Evolutionary conservation across 2,888 invertebrate species (phyloP), one percentile per base, ranked within the genome.

Genomic region (Eupithecia vulgata): DNA sequence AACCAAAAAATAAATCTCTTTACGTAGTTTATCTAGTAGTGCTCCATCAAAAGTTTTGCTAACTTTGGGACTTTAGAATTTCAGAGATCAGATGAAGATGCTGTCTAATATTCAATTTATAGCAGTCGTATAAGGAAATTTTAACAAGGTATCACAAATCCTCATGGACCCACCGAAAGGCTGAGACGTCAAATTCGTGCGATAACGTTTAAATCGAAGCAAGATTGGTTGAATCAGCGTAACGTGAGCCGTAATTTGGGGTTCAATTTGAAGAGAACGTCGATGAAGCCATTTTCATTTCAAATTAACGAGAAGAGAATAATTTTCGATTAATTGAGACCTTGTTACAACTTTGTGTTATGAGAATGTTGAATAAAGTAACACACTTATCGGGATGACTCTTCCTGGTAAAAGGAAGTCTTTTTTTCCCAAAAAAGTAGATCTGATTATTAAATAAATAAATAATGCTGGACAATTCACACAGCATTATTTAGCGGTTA

Each of bases 221-320:
- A 13, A 25, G 21, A 57, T 25, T 57, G 57, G 72, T 57, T 52
- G 70, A 75, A 70, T 70, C 70, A 70, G 69, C 75, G 75, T 59
- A 72, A 70, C 52, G 66, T 72, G 61, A 68, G 67, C 62, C 69
- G 71, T 74, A 72, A 74, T 74, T 72, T 69, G 71, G 68, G 61
- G 69, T 71, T 74, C 59, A 37, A 61, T 48, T 70, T 25, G 70
- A 40, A 67, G 34, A 57, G 61, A 37, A 71, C 59, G 59, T 61
- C 67, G 74, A 68, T 66, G 42, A 69, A 71, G 74, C 68, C 68
- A 69, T 71, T 71, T 71, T 68, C 45, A 45, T 35, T 35, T 37
- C 37, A 35, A 64, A 64, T 64, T n/a, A 64, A 34, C n/a, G 21
- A n/a, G 17, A 15, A 25, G 5, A 10, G 35, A 17, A 62, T 62